Percentiles rank a stretch among this genome's conserved stretches.
These are phyloP conservation scores for Isichthys henryi DNA, from an alignment of 2,113 vertebrate genomes.

Conservation along the genomic window DNA sequence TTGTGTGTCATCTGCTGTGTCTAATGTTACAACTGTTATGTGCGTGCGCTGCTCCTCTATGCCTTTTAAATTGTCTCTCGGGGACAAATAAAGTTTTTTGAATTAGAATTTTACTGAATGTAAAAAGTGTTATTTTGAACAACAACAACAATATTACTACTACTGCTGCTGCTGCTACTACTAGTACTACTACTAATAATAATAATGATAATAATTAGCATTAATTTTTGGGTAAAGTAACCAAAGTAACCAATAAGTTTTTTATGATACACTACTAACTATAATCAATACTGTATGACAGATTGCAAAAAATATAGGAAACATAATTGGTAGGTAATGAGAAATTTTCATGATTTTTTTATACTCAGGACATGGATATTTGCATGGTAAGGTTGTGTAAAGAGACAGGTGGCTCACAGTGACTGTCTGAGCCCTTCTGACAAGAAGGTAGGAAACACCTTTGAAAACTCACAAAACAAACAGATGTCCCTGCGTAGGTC, in stretches of 20 bases:
- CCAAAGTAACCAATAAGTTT: too few relatives aligned
- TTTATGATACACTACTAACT: not conserved
- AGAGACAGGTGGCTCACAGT: not conserved
- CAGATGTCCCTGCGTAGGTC: not conserved
- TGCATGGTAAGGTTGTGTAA: not conserved
- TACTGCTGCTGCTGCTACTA: too few relatives aligned
- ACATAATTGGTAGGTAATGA: not conserved
- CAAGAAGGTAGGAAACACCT: not conserved
- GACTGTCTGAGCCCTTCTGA: not conserved
- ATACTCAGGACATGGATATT: not conserved
- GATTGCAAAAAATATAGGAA: not conserved
- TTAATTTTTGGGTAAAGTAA: not conserved
- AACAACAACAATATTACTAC: not conserved
- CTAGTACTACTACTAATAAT: too few relatives aligned
- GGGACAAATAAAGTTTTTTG: too few relatives aligned
- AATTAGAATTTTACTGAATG: not conserved
- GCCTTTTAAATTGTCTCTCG: not conserved
- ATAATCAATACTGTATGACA: not conserved
- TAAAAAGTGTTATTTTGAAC: not conserved
- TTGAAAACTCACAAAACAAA: not conserved
- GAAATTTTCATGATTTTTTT: not conserved
- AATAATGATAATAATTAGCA: not conserved
- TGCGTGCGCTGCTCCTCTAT: not conserved
- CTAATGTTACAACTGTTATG: too few relatives aligned
- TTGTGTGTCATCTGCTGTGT: too few relatives aligned